Conservation (phyloP, 2,113 vertebrate species). For the Gorsachius goisagi region DNA sequence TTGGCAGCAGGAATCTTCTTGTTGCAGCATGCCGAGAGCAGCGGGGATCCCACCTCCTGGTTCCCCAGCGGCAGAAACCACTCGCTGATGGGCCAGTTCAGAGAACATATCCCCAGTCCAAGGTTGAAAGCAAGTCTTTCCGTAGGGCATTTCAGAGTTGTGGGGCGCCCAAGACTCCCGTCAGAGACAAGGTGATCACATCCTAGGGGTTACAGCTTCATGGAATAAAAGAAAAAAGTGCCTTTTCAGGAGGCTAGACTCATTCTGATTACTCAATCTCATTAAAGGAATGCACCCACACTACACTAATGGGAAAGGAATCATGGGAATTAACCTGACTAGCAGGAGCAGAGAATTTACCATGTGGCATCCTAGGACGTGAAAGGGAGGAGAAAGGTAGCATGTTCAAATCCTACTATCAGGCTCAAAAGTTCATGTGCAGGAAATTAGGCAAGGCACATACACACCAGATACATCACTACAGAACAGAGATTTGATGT, state of each 20-base stretch:
- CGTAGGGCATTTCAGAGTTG: not conserved
- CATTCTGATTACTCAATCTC: not conserved
- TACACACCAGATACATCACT: not conserved
- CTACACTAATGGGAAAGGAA: not conserved
- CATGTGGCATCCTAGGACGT: not conserved
- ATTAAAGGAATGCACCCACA: not conserved
- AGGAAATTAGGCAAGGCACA: not conserved
- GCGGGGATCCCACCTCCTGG: not conserved
- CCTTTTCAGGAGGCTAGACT: not conserved
- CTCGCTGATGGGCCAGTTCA: not conserved
- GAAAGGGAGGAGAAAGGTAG: not conserved
- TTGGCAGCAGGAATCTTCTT: not conserved
- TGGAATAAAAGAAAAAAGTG: rapidly evolving
- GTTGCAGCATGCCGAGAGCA: not conserved
- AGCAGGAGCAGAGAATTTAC: not conserved
- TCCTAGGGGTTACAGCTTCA: not conserved
- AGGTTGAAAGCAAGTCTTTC: not conserved
- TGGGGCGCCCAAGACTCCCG: rapidly evolving
- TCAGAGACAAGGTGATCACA: not conserved
- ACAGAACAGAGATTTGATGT: not conserved
- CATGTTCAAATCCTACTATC: not conserved
- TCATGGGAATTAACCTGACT: not conserved
- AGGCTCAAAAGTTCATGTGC: not conserved
- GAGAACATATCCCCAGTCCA: not conserved
- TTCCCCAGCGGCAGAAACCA: not conserved